Conservation (phyloP, 2,888 invertebrate genomes). For the Conchocele bisecta region DNA sequence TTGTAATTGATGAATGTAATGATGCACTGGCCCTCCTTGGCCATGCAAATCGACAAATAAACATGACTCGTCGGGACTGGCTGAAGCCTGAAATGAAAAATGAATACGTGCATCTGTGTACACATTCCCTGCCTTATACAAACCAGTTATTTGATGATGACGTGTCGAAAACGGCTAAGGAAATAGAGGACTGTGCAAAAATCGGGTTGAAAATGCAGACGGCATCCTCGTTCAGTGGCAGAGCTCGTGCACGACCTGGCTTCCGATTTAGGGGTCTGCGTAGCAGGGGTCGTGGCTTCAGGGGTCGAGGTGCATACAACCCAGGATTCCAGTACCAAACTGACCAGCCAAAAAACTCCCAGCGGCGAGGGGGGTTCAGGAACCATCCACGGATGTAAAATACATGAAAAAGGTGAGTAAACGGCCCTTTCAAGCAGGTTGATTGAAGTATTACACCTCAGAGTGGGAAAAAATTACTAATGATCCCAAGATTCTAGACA, state of each 20-base stretch:
- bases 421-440: conserved; percentile 16
- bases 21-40: conserved; percentile 25
- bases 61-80: conserved; percentile 19
- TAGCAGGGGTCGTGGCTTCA: not conserved
- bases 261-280: not conserved
- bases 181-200: conserved; percentile 43
- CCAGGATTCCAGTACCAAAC: too few species aligned
- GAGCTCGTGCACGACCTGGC: conserved; percentile 4
- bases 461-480: conserved; percentile 25
- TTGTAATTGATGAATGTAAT: conserved; percentile 10
- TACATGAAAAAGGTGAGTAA: not conserved
- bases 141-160: conserved; percentile 40
- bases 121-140: conserved; percentile 22
- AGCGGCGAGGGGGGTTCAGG: not conserved
- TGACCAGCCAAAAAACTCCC: conserved; percentile 14
- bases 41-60: conserved; percentile 20
- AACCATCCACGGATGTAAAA: conserved; percentile 17
- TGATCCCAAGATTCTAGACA: conserved; percentile 21
- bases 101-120: conserved; percentile 41
- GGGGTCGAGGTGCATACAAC: not conserved
- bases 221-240: not conserved
- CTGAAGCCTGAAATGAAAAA: conserved; percentile 30
- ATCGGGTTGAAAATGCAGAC: too few species aligned
- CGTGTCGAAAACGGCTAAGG: conserved; percentile 40
- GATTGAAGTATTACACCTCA: conserved; percentile 15